Percentiles rank a stretch among this genome's conserved stretches.
Conservation (phyloP, 2,113 vertebrate genomes). For the Nesogale talazaci region DNA sequence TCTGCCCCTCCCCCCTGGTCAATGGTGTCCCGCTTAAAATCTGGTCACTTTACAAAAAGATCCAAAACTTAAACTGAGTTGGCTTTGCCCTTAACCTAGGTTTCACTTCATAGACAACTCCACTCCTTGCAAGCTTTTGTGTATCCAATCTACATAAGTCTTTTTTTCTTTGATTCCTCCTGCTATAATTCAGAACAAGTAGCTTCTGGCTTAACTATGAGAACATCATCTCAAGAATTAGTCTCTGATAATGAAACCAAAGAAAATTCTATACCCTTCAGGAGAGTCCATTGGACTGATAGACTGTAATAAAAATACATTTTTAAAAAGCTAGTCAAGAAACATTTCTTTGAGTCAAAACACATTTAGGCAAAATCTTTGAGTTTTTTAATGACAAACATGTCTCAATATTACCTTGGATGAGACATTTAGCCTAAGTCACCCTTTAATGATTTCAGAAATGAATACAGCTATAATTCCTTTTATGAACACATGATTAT, state of each 20-base stretch:
- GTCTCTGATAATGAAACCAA: slow-evolving; percentile 12
- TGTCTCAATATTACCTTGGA: not conserved
- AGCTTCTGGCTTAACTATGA: not conserved
- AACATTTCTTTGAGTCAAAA: not conserved
- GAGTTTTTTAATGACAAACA: slow-evolving; percentile 1
- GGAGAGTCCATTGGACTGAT: not conserved
- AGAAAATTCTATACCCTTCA: not conserved
- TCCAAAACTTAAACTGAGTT: not conserved
- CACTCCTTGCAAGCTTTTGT: not conserved
- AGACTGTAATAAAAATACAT: not conserved
- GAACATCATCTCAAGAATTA: not conserved
- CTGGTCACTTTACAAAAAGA: no score
- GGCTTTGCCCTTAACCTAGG: not conserved
- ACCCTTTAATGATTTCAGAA: slow-evolving; percentile 33
- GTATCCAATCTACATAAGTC: not conserved
- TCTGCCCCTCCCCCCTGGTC: no score
- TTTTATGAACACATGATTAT: not conserved
- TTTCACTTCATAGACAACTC: not conserved
- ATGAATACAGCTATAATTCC: not conserved
- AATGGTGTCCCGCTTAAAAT: no score
- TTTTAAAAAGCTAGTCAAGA: no score
- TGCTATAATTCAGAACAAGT: slow-evolving; percentile 6
- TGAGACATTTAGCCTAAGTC: not conserved
- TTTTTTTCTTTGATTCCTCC: not conserved
- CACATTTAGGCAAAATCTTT: not conserved